Conservation (phyloP, 2,888 invertebrate genomes). For the Acanthacorydalis orientalis region DNA sequence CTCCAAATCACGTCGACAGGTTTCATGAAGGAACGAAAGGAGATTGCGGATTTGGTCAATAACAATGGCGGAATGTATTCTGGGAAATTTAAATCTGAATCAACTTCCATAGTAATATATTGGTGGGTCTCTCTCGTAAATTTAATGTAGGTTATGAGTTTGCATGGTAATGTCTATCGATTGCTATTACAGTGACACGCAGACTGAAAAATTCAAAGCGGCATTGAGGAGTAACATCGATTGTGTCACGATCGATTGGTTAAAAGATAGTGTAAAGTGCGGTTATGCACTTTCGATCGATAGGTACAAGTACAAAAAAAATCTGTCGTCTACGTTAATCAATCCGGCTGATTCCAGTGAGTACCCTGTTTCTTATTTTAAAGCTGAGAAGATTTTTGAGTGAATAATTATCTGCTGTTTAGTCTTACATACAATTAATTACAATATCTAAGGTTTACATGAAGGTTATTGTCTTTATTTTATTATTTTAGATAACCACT, state of each 20-base stretch:
- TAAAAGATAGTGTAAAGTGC: constrained; percentile 53
- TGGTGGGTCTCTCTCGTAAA: constrained; percentile 13
- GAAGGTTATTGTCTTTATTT: too few relatives aligned
- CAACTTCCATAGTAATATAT: constrained; percentile 37
- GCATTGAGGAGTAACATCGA: constrained; percentile 32
- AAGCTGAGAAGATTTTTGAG: too few relatives aligned
- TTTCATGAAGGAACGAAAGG: constrained; percentile 42
- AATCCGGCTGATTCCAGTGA: neutral
- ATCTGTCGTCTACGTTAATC: constrained; percentile 1
- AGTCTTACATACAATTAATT: too few relatives aligned
- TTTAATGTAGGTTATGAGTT: neutral
- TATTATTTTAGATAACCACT: too few relatives aligned
- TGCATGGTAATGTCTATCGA: neutral
- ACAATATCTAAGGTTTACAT: too few relatives aligned
- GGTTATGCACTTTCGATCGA: constrained; percentile 51
- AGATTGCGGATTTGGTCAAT: constrained; percentile 47
- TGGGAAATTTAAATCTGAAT: constrained; percentile 28
- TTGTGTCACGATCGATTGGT: constrained; percentile 64
- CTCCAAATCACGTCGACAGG: constrained; percentile 67
- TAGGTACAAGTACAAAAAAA: constrained; percentile 32
- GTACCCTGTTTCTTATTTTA: too few relatives aligned
- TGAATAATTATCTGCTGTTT: too few relatives aligned
- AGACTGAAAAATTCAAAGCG: constrained; percentile 57
- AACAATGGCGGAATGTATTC: constrained; percentile 49
- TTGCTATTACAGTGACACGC: constrained; percentile 34